A percentile compares a stretch with the other conserved stretches of the same genome.
Evolutionary conservation across 2,797 vertebrate species (phyloP).

Genomic region (Orestias chungarensis): DNA sequence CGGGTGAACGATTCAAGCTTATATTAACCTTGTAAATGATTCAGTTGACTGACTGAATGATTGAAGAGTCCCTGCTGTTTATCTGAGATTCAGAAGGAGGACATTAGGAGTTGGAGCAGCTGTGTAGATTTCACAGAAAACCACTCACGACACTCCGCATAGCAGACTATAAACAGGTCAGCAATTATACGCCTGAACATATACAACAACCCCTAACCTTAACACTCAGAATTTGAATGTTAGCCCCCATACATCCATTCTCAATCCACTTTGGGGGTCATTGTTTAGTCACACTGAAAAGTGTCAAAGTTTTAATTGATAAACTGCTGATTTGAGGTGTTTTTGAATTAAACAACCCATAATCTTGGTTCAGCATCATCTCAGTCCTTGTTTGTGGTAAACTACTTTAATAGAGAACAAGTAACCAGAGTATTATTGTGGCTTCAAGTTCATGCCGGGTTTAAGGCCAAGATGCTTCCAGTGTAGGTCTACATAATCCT

Average conservation of each 20-base stretch:
- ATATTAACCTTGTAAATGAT: conserved; percentile 54
- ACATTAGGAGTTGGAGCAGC: conserved; percentile 16
- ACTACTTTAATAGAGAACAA: no score
- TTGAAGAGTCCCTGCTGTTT: conserved; percentile 35
- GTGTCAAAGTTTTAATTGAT: no score
- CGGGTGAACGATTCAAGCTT: conserved; percentile 44
- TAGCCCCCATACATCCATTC: background rate
- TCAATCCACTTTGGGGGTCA: background rate
- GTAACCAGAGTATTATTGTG: no score
- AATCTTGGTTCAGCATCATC: no score
- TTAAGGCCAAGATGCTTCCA: no score
- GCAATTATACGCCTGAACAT: conserved; percentile 21
- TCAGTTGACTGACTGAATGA: conserved; percentile 33
- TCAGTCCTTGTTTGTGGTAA: no score
- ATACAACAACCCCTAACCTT: no score
- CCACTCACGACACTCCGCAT: conserved; percentile 12
- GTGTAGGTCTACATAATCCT: no score
- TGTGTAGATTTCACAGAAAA: conserved; percentile 14
- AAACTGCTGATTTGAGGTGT: no score
- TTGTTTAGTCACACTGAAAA: no score
- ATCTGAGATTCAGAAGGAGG: conserved; percentile 15
- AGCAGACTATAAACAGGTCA: conserved; percentile 15
- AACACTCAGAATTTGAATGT: background rate
- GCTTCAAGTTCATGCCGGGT: no score
- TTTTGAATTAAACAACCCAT: no score